Evolutionary conservation across 2,113 vertebrate species (phyloP).

Genomic region (Sigmodon hispidus): DNA sequence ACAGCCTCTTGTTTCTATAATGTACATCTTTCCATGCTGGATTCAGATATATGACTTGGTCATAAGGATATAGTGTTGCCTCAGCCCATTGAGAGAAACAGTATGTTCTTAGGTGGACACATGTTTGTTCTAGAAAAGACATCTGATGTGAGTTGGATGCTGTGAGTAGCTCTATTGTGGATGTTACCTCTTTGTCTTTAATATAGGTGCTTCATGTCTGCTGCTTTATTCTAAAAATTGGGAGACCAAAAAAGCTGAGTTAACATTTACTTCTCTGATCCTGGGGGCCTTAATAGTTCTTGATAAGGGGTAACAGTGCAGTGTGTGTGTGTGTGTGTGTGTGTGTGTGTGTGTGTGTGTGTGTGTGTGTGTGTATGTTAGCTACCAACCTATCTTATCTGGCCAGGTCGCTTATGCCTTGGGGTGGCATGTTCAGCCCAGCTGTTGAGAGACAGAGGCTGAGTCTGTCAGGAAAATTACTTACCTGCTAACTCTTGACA

Average conservation of each 20-base stretch:
- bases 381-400: neutral
- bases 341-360: neutral
- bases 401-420: neutral
- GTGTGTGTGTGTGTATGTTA: neutral
- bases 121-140: neutral
- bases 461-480: neutral
- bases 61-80: neutral
- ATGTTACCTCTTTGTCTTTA: neutral
- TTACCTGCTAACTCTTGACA: neutral
- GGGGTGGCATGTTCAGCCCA: neutral
- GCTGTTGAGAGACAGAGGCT: neutral
- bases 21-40: neutral
- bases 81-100: neutral
- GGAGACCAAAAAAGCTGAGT: neutral
- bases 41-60: neutral
- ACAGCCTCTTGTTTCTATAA: neutral
- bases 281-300: neutral
- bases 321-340: neutral
- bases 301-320: neutral
- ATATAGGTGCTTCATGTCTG: neutral
- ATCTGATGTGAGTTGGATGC: neutral
- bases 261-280: neutral
- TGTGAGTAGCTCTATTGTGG: fast-evolving
- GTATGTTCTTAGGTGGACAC: neutral
- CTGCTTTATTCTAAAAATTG: slow-evolving; percentile 33